Percentiles rank a stretch among this genome's conserved stretches.
These are phyloP conservation scores for Lasioglossum vierecki DNA, from an alignment of 2,888 invertebrate genomes.

Conservation along the genomic window DNA sequence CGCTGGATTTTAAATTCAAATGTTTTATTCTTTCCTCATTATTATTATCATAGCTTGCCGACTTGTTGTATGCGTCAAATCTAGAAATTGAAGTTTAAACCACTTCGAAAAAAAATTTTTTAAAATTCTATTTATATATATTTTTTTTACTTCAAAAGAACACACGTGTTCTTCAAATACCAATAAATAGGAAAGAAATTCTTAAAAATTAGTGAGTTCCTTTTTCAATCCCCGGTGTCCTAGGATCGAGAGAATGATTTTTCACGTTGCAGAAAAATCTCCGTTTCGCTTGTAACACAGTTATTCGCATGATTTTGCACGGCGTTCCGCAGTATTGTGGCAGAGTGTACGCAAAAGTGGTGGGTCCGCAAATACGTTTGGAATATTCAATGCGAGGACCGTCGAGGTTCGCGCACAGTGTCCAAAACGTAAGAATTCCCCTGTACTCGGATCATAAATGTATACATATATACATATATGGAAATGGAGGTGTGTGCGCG, in stretches of 20 bases:
- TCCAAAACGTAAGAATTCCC: slow-evolving; percentile 23
- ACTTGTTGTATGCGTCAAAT: too few species aligned
- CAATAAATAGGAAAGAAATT: not conserved
- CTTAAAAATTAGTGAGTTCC: not conserved
- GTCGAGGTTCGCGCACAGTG: not conserved
- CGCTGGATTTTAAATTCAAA: not conserved
- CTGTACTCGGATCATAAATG: not conserved
- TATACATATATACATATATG: slow-evolving; percentile 28
- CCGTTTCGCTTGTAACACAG: not conserved
- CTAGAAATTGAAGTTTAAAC: too few species aligned
- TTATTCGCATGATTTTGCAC: not conserved
- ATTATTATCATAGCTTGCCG: not conserved
- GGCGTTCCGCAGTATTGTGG: not conserved
- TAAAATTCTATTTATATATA: too few species aligned
- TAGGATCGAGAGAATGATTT: not conserved
- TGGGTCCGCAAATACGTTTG: slow-evolving; percentile 8
- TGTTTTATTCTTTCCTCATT: not conserved
- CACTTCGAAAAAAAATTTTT: too few species aligned
- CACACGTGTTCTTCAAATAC: not conserved
- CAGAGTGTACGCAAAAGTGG: slow-evolving; percentile 5
- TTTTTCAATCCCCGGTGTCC: not conserved
- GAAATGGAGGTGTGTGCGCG: slow-evolving; percentile 21
- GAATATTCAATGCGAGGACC: slow-evolving; percentile 22
- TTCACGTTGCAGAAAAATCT: not conserved
- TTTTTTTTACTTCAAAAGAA: not conserved